A percentile compares a stretch with the other conserved stretches of the same genome.
phyloP scores from a whole-genome alignment of 2,113 vertebrate genomes.

The Leptobrachium ailaonicum region DNA sequence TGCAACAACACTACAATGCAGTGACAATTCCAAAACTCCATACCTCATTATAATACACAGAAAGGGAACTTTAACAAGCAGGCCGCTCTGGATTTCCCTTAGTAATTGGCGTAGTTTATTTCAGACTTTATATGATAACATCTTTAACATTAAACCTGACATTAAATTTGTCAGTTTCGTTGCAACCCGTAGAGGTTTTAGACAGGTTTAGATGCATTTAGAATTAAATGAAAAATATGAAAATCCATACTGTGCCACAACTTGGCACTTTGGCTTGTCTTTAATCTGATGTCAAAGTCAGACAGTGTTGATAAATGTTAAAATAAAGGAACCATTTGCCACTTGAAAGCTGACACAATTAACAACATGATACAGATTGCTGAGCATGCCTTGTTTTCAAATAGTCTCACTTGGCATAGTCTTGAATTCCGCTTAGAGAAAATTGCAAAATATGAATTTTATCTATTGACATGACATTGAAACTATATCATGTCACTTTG shows the following conservation, averaged over 20 bases:
- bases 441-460: conserved; percentile 46
- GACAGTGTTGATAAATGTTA: conserved; percentile 15
- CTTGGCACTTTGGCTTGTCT: conserved; percentile 1
- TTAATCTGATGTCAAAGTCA: not conserved
- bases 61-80: too few relatives aligned
- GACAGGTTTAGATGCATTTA: not conserved
- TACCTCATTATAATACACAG: too few relatives aligned
- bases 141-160: too few relatives aligned
- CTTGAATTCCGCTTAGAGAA: conserved; percentile 45
- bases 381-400: conserved; percentile 47
- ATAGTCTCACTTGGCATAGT: conserved; percentile 45
- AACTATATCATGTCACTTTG: conserved; percentile 36
- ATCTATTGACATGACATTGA: conserved; percentile 50
- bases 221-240: not conserved
- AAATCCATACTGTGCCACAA: not conserved
- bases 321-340: conserved; percentile 40
- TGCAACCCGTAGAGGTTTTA: not conserved
- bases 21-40: too few relatives aligned
- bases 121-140: too few relatives aligned
- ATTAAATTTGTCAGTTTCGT: not conserved
- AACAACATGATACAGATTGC: conserved; percentile 41
- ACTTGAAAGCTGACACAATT: conserved; percentile 43
- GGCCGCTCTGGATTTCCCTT: too few relatives aligned
- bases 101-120: too few relatives aligned
- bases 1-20: too few relatives aligned